Percentiles rank a stretch among this genome's conserved stretches.
These are phyloP conservation scores for Blomia tropicalis DNA, from an alignment of 2,888 invertebrate genomes.

Conservation along the genomic window DNA sequence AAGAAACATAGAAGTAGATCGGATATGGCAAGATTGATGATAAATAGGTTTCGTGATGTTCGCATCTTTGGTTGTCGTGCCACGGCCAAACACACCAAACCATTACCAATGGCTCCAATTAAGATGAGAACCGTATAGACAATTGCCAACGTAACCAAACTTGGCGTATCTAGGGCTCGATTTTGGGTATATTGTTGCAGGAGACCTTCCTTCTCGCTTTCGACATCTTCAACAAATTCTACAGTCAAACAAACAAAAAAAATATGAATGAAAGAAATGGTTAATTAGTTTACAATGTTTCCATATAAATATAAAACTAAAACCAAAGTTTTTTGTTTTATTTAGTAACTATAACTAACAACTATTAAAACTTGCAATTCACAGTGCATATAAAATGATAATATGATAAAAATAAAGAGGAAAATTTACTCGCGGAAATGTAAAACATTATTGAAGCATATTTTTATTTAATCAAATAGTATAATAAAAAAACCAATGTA, in stretches of 20 bases:
- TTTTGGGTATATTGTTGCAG: constrained; percentile 38
- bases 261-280: too few relatives aligned
- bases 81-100: constrained; percentile 60
- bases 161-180: constrained; percentile 52
- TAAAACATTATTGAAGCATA: too few relatives aligned
- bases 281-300: too few relatives aligned
- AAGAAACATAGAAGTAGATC: constrained; percentile 71
- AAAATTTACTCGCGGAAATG: too few relatives aligned
- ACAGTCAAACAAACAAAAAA: neutral
- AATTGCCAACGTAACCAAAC: constrained; percentile 49
- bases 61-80: constrained; percentile 72
- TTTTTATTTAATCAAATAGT: too few relatives aligned
- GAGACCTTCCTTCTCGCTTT: constrained; percentile 13
- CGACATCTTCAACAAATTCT: constrained; percentile 16
- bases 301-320: neutral
- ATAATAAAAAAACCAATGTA: too few relatives aligned
- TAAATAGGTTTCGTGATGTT: constrained; percentile 80
- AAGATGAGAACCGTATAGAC: constrained; percentile 58
- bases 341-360: too few relatives aligned
- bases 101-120: constrained; percentile 68
- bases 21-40: constrained; percentile 61
- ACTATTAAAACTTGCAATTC: too few relatives aligned
- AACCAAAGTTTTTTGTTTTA: neutral
- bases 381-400: too few relatives aligned
- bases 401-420: too few relatives aligned